Conservation (phyloP, 2,888 invertebrate species). For the Tanypteryx hageni region DNA sequence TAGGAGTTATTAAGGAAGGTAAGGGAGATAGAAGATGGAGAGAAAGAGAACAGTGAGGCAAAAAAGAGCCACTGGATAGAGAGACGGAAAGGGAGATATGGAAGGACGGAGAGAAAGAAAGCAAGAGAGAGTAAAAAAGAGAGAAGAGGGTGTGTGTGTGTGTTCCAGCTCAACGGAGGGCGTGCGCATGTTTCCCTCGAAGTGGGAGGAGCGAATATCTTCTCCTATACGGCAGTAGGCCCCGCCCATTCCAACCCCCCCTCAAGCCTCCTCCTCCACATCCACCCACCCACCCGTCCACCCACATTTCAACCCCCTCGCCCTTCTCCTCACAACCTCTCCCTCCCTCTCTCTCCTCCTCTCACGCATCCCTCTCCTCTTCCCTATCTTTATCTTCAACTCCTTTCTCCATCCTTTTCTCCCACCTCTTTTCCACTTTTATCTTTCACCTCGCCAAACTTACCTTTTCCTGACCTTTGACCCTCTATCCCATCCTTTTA, state of each 20-base stretch:
- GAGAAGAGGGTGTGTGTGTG: slow-evolving; percentile 33
- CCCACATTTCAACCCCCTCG: background rate
- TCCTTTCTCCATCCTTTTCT: background rate
- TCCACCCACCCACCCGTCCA: background rate
- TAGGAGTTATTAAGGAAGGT: slow-evolving; percentile 21
- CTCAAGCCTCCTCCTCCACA: background rate
- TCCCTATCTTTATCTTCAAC: background rate
- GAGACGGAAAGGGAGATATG: background rate
- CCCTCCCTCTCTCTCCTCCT: background rate
- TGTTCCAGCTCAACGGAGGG: slow-evolving; percentile 50
- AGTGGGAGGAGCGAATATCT: slow-evolving; percentile 53
- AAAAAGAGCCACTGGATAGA: background rate
- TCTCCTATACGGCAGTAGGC: slow-evolving; percentile 23
- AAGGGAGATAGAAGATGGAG: background rate
- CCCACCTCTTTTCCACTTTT: background rate
- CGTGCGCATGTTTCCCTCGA: slow-evolving; percentile 49
- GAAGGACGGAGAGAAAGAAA: background rate
- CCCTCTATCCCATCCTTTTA: background rate
- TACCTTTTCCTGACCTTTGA: no score
- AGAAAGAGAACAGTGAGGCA: background rate
- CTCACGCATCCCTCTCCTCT: background rate
- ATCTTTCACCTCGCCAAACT: background rate
- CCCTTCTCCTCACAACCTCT: background rate
- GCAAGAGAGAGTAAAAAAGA: slow-evolving; percentile 37
- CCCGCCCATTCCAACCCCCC: slow-evolving; percentile 46